Conservation (phyloP, 2,113 vertebrate species). For the Micronisus gabar region DNA sequence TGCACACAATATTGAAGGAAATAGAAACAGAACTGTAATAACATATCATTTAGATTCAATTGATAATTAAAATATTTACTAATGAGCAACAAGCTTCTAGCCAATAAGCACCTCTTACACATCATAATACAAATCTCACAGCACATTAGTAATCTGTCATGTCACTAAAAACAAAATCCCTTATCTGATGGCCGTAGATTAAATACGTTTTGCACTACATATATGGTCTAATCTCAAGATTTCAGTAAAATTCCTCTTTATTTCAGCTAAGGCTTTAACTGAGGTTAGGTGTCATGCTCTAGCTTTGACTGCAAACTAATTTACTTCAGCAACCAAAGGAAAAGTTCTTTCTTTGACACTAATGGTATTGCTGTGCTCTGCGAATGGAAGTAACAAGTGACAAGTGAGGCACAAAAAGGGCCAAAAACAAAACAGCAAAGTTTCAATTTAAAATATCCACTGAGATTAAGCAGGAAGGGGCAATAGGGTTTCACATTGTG, state of each 20-base stretch:
- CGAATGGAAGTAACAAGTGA: background rate
- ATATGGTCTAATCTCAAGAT: background rate
- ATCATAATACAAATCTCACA: background rate
- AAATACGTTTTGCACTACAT: background rate
- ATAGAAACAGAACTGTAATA: background rate
- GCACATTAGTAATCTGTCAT: background rate
- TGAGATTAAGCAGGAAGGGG: background rate
- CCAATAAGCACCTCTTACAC: background rate
- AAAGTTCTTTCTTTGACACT: background rate
- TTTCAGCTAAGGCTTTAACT: background rate
- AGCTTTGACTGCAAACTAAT: background rate
- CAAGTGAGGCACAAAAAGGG: background rate
- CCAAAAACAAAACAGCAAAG: background rate
- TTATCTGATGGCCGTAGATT: background rate
- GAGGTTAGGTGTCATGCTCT: background rate
- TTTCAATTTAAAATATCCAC: background rate
- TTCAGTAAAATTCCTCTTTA: background rate
- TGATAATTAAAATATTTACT: background rate
- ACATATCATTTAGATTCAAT: background rate
- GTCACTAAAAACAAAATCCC: background rate
- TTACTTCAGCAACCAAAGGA: slow-evolving; percentile 48
- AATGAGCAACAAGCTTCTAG: background rate
- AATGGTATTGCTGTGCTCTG: background rate
- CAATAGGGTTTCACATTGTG: background rate
- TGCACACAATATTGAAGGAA: background rate